Base-by-base conservation (phyloP, 2,888 invertebrate species). In the Ochlodes sylvanus region DNA sequence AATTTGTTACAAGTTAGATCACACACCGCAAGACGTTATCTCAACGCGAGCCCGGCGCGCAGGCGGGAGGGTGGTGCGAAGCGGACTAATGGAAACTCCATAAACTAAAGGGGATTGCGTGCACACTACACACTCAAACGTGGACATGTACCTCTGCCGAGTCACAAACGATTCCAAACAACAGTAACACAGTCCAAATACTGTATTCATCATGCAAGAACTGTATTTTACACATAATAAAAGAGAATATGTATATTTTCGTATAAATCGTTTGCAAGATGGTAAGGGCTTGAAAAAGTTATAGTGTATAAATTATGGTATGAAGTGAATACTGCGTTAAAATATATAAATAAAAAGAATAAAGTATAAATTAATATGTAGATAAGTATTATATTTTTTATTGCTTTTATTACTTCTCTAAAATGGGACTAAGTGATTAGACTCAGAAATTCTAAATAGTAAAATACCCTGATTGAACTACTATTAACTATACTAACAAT, bases 61-160 rank as follows among this genome's bases (percentile, higher is more conserved):
- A 79, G 80, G 81, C 78, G 77, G 71, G 70, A 79, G 83, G 82
- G 83, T 77, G 77, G 84, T 85, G 89, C 87, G 70, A 89, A 89
- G 90, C 90, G 72, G 84, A 88, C 81, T 82, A 85, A 82, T 85
- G 79, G 79, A 69, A 74, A 71, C 42, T 47, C 15, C 47, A 47
- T 47, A 15, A 47, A 47, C 47, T 47, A 47, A 71, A 12, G 57
- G 62, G 70, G 67, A 61, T 55, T 70, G 75, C 75, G 79, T 76
- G 79, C 74, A 72, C 75, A 70, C 76, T 78, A 78, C 71, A 70
- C 72, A 72, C 71, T 72, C 69, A 66, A 68, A 72, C 62, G 66
- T 72, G 63, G 42, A 62, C 47, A 32, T 50, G 68, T 69, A 52
- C 47, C 52, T 19, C 21, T 52, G 47, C 47, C 52, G 14, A 52